Evolutionary conservation across 30 jellyfish, hydroid and myxozoan species (phyloP), one percentile per base, ranked within the genome.

Genomic region (Aurelia sp.): DNA sequence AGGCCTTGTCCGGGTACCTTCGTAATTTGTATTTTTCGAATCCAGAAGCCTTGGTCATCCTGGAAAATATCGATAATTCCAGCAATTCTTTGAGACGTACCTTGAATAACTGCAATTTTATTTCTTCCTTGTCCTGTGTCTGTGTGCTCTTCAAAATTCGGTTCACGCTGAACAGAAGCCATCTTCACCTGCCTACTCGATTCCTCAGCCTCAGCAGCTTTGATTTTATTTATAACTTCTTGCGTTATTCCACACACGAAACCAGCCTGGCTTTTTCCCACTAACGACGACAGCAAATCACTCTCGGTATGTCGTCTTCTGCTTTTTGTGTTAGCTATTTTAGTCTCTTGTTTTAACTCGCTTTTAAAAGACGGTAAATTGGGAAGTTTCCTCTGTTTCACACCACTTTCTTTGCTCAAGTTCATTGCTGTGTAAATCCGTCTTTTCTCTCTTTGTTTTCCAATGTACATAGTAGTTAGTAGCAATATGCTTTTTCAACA

Each of bases 1-100:
- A 89, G 92, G 65, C 95, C 89, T 63, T 95, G 98, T 7, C 98
- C 98, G n/a, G 89, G 96, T 47, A 93, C 84, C 72, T 88, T 88
- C 70, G 88, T 86, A 22, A 93, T 93, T 60, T 93, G 93, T 17
- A 93, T 89, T 63, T 93, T 93, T 33, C 97, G 90, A 35, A 91
- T 85, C 76, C 92, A 93, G 52, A 31, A 74, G 22, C 98, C 98
- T 24, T 91, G 79, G 19, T 85, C 82, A 47, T 91, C 96, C 63
- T 85, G 81, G 60, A 79, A 91, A 44, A 86, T 76, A 18, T 91
- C 98, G 68, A 73, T 71, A 48, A 91, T 80, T 18, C 98, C 96
- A 13, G 98, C 94, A 3, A 91, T 74, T 48, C 92, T 82, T 61
- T 80, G 88, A 67, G 91, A 80, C 78, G 93, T 8, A 16, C 87